A percentile compares a stretch with the other conserved stretches of the same genome.
phyloP scores from a whole-genome alignment of 2,797 vertebrate genomes.

The Coreius guichenoti region DNA sequence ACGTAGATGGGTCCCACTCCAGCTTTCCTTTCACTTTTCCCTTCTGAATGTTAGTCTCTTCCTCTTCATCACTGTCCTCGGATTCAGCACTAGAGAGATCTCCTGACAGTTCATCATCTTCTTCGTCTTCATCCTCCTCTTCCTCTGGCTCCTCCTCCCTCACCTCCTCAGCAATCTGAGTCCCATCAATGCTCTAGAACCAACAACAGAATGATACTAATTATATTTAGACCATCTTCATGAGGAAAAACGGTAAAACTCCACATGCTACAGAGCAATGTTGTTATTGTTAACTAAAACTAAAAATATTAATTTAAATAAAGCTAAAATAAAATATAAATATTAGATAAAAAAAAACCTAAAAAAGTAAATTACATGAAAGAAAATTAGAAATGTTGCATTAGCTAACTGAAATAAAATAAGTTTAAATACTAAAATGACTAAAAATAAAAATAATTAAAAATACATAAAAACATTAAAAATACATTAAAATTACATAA shows the following conservation, averaged over 20 bases:
- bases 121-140: constrained; percentile 72
- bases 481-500: neutral
- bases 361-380: neutral
- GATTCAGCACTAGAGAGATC: constrained; percentile 88
- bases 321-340: neutral
- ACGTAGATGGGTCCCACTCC: constrained; percentile 87
- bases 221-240: neutral
- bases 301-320: neutral
- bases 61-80: constrained; percentile 88
- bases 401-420: neutral
- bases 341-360: neutral
- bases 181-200: constrained; percentile 84
- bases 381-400: neutral
- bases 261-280: neutral
- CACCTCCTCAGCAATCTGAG: constrained; percentile 67
- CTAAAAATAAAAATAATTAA: too few species aligned
- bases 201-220: neutral
- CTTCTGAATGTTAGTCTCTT: constrained; percentile 73
- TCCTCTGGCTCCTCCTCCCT: constrained; percentile 65
- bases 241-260: neutral
- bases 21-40: constrained; percentile 83
- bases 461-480: too few species aligned
- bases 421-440: neutral
- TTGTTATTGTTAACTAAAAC: neutral
- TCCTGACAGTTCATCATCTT: constrained; percentile 80